Percentiles rank a stretch among this genome's conserved stretches.
Evolutionary conservation across 2,888 invertebrate genomes (phyloP).

Genomic region (Lathronympha strigana): DNA sequence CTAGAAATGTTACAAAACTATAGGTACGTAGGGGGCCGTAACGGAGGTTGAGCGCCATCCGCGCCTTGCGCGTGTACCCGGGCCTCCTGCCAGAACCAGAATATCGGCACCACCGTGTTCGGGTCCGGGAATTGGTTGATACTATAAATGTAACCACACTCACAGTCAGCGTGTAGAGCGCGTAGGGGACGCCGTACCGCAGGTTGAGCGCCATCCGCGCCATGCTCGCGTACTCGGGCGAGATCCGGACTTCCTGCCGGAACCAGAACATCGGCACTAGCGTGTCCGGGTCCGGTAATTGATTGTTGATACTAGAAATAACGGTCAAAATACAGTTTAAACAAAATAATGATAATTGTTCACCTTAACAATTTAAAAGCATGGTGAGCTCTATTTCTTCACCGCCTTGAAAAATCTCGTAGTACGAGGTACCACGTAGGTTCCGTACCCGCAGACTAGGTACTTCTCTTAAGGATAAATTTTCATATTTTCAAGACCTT

Average conservation of each 20-base stretch:
- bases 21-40: neutral
- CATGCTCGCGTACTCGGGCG: conserved; percentile 82
- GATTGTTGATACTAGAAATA: conserved; percentile 63
- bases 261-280: conserved; percentile 92
- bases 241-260: conserved; percentile 85
- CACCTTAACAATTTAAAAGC: no score
- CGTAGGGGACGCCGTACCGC: conserved; percentile 80
- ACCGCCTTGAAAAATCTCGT: no score
- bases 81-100: conserved; percentile 79
- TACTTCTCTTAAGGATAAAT: no score
- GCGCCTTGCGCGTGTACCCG: conserved; percentile 41
- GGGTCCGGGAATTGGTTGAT: conserved; percentile 62
- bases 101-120: conserved; percentile 77
- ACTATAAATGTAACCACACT: conserved; percentile 53
- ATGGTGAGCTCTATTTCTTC: no score
- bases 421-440: no score
- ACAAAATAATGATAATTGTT: no score
- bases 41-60: neutral
- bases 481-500: no score
- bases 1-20: neutral
- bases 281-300: conserved; percentile 70
- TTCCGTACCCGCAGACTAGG: no score
- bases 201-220: conserved; percentile 82
- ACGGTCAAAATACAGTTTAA: neutral
- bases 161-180: conserved; percentile 80